Percentiles rank a stretch among this genome's conserved stretches.
These are phyloP conservation scores for Chymomyza fuscimana DNA, from an alignment of 2,888 invertebrate genomes.

Conservation along the genomic window DNA sequence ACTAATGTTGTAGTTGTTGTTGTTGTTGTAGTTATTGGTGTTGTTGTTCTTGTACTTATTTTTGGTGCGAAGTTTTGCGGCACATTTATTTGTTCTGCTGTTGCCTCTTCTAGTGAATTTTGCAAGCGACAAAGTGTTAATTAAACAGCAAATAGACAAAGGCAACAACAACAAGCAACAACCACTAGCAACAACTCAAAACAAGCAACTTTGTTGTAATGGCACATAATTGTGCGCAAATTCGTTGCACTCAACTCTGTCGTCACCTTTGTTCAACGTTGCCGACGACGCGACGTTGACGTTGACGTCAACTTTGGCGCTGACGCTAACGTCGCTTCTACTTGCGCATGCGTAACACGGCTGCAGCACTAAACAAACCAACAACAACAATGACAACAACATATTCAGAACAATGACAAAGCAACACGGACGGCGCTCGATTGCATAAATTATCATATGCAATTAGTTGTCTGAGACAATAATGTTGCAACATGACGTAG, in stretches of 20 bases:
- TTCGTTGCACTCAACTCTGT: constrained; percentile 21
- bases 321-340: background rate
- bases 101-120: constrained; percentile 41
- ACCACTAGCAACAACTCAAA: constrained; percentile 20
- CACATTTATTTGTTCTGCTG: constrained; percentile 36
- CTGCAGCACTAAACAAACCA: constrained; percentile 41
- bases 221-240: constrained; percentile 37
- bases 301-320: too few species aligned
- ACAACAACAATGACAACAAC: background rate
- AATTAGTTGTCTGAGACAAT: constrained; percentile 44
- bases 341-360: constrained; percentile 65
- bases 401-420: constrained; percentile 39
- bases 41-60: constrained; percentile 15
- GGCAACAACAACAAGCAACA: constrained; percentile 12
- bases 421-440: constrained; percentile 28
- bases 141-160: constrained; percentile 61
- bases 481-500: constrained; percentile 33
- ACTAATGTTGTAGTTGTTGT: constrained; percentile 36
- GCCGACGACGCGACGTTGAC: too few species aligned
- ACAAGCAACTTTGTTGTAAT: constrained; percentile 11
- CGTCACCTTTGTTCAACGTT: background rate
- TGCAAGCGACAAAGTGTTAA: constrained; percentile 62
- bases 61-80: background rate
- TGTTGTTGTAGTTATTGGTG: constrained; percentile 26
- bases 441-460: constrained; percentile 58